A percentile compares a stretch with the other conserved stretches of the same genome.
These are phyloP conservation scores for Chionomys nivalis DNA, from an alignment of 2,113 vertebrate species.

Conservation along the genomic window DNA sequence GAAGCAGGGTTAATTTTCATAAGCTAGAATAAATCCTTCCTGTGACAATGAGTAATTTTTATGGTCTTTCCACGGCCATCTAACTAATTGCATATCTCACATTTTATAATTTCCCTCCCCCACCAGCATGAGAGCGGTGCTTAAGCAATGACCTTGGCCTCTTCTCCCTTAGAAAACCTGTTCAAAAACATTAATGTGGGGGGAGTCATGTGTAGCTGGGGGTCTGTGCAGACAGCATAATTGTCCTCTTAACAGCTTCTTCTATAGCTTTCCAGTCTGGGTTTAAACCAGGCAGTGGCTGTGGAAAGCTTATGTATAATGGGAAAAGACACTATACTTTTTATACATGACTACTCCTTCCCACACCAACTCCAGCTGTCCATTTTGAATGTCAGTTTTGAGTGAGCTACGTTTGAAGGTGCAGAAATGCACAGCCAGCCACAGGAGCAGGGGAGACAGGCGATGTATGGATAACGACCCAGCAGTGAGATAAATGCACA, in stretches of 20 bases:
- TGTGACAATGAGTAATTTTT: slow-evolving; percentile 71
- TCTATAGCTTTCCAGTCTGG: neutral
- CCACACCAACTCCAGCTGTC: too few species aligned
- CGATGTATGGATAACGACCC: neutral
- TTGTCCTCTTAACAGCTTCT: neutral
- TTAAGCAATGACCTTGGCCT: slow-evolving; percentile 57
- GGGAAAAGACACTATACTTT: neutral
- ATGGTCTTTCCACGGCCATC: slow-evolving; percentile 70
- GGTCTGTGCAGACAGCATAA: neutral
- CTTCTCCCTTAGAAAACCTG: slow-evolving; percentile 54
- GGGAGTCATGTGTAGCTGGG: neutral
- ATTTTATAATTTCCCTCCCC: slow-evolving; percentile 57
- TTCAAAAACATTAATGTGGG: neutral
- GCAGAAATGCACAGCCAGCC: neutral
- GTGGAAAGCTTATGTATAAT: neutral
- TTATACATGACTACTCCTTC: neutral
- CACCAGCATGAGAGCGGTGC: slow-evolving; percentile 9
- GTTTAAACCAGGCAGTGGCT: neutral
- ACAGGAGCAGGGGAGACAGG: neutral
- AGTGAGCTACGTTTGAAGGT: neutral
- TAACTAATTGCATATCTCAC: slow-evolving; percentile 70
- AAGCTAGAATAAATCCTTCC: slow-evolving; percentile 74
- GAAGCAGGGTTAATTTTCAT: slow-evolving; percentile 61
- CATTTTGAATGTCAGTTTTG: neutral
- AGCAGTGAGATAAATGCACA: neutral